Percentiles rank a stretch among this genome's conserved stretches.
phyloP scores from a whole-genome alignment of 2,888 invertebrate species.

The Hypolimnas misippus region DNA sequence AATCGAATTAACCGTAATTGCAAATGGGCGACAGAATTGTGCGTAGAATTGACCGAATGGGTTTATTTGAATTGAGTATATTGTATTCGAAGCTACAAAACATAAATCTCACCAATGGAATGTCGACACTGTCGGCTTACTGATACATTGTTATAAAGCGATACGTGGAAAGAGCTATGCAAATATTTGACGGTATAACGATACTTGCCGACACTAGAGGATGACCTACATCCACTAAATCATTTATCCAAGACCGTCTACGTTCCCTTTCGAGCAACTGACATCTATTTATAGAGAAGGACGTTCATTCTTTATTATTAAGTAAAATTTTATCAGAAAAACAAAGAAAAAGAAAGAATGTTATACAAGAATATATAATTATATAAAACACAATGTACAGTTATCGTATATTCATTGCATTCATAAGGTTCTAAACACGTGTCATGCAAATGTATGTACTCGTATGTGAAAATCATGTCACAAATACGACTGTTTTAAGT shows the following conservation, averaged over 20 bases:
- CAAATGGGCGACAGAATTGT: neutral
- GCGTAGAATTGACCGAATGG: neutral
- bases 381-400: neutral
- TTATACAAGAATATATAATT: neutral
- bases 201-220: slow-evolving; percentile 13
- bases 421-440: neutral
- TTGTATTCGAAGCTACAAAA: slow-evolving; percentile 9
- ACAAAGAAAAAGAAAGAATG: too few relatives aligned
- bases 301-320: neutral
- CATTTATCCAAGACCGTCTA: neutral
- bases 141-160: slow-evolving; percentile 29
- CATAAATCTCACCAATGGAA: slow-evolving; percentile 9
- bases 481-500: too few relatives aligned
- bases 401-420: neutral
- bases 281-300: neutral
- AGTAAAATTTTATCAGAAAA: neutral
- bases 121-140: slow-evolving; percentile 16
- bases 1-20: neutral
- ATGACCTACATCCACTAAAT: slow-evolving; percentile 10
- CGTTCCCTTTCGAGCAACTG: neutral
- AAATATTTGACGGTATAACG: slow-evolving; percentile 31
- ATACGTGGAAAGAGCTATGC: slow-evolving; percentile 25
- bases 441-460: slow-evolving; percentile 1
- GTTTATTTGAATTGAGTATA: slow-evolving; percentile 1
- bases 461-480: neutral